Conservation (phyloP, 2,113 vertebrate genomes). For the Pedetes capensis region DNA sequence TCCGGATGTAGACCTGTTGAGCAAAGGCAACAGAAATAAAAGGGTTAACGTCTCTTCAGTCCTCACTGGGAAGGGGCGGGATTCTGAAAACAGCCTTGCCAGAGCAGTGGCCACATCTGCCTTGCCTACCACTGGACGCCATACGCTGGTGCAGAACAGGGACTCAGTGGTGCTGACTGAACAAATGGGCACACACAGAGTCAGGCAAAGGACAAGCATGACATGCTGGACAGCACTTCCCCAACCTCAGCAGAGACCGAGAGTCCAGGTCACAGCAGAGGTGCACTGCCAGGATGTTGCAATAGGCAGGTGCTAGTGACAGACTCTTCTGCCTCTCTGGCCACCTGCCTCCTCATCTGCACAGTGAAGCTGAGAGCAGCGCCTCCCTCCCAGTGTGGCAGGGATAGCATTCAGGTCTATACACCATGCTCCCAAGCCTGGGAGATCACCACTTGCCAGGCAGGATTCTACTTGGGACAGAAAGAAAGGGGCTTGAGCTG, state of each 20-base stretch:
- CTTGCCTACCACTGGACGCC: neutral
- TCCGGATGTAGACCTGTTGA: constrained; percentile 95
- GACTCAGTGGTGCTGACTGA: neutral
- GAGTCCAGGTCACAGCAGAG: neutral
- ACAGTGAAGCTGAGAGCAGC: neutral
- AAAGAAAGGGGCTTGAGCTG: neutral
- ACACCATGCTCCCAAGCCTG: accelerated
- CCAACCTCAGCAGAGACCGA: neutral
- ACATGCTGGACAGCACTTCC: accelerated
- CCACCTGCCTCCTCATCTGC: neutral
- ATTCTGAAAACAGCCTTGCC: neutral
- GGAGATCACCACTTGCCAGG: neutral
- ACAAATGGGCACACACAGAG: accelerated
- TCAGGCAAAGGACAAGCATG: no score
- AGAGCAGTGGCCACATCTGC: neutral
- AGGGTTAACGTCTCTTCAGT: neutral
- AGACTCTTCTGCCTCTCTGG: neutral
- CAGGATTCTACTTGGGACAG: neutral
- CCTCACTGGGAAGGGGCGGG: neutral
- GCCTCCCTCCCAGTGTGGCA: neutral
- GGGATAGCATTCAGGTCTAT: accelerated
- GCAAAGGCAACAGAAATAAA: neutral
- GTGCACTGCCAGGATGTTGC: accelerated
- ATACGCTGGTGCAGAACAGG: neutral
- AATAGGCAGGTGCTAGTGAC: neutral